A percentile compares a stretch with the other conserved stretches of the same genome.
These are phyloP conservation scores for Ichneumon xanthorius DNA, from an alignment of 2,888 invertebrate species.

Conservation along the genomic window DNA sequence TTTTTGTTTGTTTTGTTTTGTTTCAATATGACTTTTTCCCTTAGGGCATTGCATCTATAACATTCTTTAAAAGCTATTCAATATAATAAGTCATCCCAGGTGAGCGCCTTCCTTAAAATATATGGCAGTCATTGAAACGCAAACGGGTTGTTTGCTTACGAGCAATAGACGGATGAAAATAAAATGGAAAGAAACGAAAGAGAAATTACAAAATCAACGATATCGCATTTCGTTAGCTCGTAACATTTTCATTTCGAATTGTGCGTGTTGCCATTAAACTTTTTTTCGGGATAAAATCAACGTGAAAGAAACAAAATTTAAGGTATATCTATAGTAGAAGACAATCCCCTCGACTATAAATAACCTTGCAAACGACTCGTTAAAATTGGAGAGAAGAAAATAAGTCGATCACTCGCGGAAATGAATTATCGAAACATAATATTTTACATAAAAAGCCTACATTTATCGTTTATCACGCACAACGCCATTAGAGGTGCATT, in stretches of 20 bases:
- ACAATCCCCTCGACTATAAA: constrained; percentile 5
- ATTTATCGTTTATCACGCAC: constrained; percentile 24
- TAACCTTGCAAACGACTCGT: neutral
- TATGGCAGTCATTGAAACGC: constrained; percentile 81
- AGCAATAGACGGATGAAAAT: constrained; percentile 51
- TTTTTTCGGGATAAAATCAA: constrained; percentile 30
- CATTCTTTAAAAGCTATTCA: constrained; percentile 83
- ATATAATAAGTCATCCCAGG: constrained; percentile 82
- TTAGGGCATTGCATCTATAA: constrained; percentile 79
- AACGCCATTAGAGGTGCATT: constrained; percentile 30
- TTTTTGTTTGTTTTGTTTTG: constrained; percentile 70
- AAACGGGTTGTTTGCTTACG: constrained; percentile 74
- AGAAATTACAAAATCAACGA: constrained; percentile 47
- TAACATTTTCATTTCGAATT: constrained; percentile 54
- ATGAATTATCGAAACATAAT: constrained; percentile 14
- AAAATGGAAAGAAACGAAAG: neutral
- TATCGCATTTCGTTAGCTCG: constrained; percentile 46
- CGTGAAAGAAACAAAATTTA: neutral
- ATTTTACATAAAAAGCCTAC: constrained; percentile 46
- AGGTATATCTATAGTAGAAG: constrained; percentile 3
- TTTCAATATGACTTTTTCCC: constrained; percentile 76
- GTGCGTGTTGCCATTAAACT: constrained; percentile 56
- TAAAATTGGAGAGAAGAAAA: neutral
- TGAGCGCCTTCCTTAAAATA: constrained; percentile 82
- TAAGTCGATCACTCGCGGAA: neutral